Evolutionary conservation across 2,888 invertebrate species (phyloP), one percentile per base, ranked within the genome.

Genomic region (Cheilosia vulpina): DNA sequence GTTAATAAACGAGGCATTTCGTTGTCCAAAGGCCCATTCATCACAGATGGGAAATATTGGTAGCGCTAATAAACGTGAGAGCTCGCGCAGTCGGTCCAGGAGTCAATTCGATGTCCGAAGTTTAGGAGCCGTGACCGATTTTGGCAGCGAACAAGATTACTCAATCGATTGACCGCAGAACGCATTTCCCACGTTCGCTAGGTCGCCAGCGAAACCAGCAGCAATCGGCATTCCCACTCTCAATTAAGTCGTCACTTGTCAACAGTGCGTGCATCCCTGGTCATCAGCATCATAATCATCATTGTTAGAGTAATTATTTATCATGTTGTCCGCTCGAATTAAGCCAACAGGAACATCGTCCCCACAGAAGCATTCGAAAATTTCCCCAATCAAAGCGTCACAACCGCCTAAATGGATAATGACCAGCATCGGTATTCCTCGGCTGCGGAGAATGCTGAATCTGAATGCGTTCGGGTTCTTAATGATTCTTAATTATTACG

Each of bases 401-500:
- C 79, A 55, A 83, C 73, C 63, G 75, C 60, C 60, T 34, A 65
- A 71, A 69, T 63, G 38, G 55, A 68, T 60, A 47, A 63, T 65
- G 65, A 76, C 69, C 75, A 84, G 80, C 84, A 80, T 72, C 27
- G 17, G 19, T 31, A 52, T n/a, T 31, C 31, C 27, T 17, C 11
- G 47, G 21, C 60, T 47, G 34, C 34, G 21, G 62, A 34, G 68
- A 57, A 27, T 27, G 27, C 27, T 27, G 27, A 27, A 27, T 27
- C 27, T 27, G 27, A 27, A 11, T 57, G 53, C 63, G 79, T 65
- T 60, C 41, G 38, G 34, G 84, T 69, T 84, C 84, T 75, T 84
- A 75, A 84, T 84, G 75, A 84, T 84, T 84, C 80, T 84, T 84
- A 84, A 84, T 84, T 84, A 84, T 84, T 53, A 76, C 71, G 73